Conservation (phyloP, 2,888 invertebrate species). For the Aplocera efformata region DNA sequence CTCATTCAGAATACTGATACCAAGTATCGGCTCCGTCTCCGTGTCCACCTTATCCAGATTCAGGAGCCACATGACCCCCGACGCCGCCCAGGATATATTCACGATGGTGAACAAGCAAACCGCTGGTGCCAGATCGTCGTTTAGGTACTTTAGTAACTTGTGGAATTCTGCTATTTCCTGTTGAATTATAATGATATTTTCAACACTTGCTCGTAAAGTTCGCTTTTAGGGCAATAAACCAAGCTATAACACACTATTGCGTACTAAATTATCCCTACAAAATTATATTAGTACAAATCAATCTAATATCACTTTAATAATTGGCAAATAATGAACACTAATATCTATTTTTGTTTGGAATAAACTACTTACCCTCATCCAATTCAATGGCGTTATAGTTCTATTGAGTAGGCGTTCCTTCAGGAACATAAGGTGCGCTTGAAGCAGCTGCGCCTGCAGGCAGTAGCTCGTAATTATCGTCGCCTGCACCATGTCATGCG, state of each 20-base stretch:
- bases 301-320: too few species aligned
- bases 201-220: too few species aligned
- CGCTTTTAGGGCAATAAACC: too few species aligned
- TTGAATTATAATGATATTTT: slow-evolving; percentile 22
- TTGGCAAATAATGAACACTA: too few species aligned
- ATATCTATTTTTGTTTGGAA: too few species aligned
- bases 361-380: slow-evolving; percentile 91
- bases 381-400: slow-evolving; percentile 85
- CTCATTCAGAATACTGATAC: slow-evolving; percentile 81
- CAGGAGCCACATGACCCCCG: slow-evolving; percentile 85
- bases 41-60: slow-evolving; percentile 80
- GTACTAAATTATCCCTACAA: too few species aligned
- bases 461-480: slow-evolving; percentile 91
- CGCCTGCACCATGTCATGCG: slow-evolving; percentile 91
- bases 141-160: slow-evolving; percentile 87
- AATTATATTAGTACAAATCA: too few species aligned
- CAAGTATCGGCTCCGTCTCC: slow-evolving; percentile 79
- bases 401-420: slow-evolving; percentile 86
- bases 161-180: slow-evolving; percentile 90
- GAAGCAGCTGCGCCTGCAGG: slow-evolving; percentile 88
- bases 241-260: too few species aligned
- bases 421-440: slow-evolving; percentile 86
- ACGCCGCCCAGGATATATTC: slow-evolving; percentile 86
- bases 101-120: slow-evolving; percentile 89
- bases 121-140: slow-evolving; percentile 87